phyloP scores from a whole-genome alignment of 2,797 vertebrate species.

The Poecilia gillii region DNA sequence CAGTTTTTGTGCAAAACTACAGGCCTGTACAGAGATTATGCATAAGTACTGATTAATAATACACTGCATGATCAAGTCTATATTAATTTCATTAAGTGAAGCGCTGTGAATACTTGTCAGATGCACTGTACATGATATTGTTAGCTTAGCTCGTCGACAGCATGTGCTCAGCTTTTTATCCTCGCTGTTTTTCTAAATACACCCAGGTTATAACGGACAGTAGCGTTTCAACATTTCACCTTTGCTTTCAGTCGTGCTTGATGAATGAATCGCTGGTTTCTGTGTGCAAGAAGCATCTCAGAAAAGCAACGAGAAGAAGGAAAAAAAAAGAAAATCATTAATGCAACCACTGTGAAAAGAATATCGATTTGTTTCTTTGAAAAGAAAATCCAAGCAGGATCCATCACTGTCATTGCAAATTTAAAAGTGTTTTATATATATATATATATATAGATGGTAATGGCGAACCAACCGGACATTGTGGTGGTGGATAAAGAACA shows the following conservation, averaged over 20 bases:
- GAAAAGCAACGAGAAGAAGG: conserved; percentile 30
- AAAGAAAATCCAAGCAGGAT: conserved; percentile 33
- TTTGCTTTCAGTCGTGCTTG: conserved; percentile 25
- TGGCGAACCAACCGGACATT: too few relatives aligned
- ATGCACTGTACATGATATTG: conserved; percentile 14
- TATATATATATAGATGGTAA: background rate
- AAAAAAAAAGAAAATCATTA: conserved; percentile 22
- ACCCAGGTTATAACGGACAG: conserved; percentile 8
- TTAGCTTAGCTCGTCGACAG: conserved; percentile 30
- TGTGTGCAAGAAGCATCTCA: conserved; percentile 13
- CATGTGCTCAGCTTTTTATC: conserved; percentile 6
- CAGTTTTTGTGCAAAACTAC: background rate
- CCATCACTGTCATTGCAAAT: conserved; percentile 32
- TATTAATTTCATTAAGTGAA: background rate
- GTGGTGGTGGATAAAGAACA: too few relatives aligned
- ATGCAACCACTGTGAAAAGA: conserved; percentile 29
- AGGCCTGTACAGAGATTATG: too few relatives aligned
- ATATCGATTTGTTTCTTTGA: conserved; percentile 56
- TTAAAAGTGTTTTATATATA: conserved; percentile 6
- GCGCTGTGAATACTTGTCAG: background rate
- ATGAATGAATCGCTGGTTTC: conserved; percentile 41
- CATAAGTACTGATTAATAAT: too few relatives aligned
- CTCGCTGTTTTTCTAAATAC: background rate
- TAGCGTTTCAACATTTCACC: conserved; percentile 35
- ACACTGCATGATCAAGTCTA: too few relatives aligned